Evolutionary conservation across 2,888 invertebrate genomes (phyloP), one percentile per base, ranked within the genome.

Genomic region (Hydriomena furcata): DNA sequence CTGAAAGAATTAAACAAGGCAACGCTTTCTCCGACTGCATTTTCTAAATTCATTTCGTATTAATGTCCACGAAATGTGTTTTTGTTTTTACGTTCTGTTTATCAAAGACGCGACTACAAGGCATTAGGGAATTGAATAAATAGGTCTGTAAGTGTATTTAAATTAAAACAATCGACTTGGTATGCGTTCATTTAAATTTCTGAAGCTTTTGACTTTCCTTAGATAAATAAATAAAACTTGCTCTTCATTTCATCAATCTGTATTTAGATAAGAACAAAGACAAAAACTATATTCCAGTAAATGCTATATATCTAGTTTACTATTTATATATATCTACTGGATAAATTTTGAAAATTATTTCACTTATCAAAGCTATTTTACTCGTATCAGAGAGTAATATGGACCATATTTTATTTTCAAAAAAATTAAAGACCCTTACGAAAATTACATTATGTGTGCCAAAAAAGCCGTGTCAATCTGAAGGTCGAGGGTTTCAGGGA

Each of bases 31-130:
- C 58, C 57, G 56, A 57, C 58, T 64, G 65, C 66, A 69, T 68
- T 60, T 76, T 70, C 73, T 68, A 63, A 78, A 78, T 79, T 76
- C 73, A 68, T 73, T 76, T 80, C 73, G 71, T 67, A 66, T 73
- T 63, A 66, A 65, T 69, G 65, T 72, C 61, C 59, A 61, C 65
- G 57, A 68, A 71, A 79, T 78, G 73, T 76, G 64, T 65, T 74
- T 75, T 61, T 79, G 40, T 41, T 40, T 38, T 34, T 40, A 7
- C 37, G n/a, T 27, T 47, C 30, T 36, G 66, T 81, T 81, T 78
- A 76, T 68, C 68, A 63, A 68, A 61, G 58, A 52, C 61, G 58
- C 63, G 62, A 61, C 69, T 61, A 55, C 51, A 56, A 61, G 63
- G 65, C 60, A 66, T 71, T 68, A 62, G 61, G 60, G 66, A 58